These are phyloP conservation scores for Zele albiditarsus DNA, from an alignment of 2,888 invertebrate genomes.

Conservation along the genomic window DNA sequence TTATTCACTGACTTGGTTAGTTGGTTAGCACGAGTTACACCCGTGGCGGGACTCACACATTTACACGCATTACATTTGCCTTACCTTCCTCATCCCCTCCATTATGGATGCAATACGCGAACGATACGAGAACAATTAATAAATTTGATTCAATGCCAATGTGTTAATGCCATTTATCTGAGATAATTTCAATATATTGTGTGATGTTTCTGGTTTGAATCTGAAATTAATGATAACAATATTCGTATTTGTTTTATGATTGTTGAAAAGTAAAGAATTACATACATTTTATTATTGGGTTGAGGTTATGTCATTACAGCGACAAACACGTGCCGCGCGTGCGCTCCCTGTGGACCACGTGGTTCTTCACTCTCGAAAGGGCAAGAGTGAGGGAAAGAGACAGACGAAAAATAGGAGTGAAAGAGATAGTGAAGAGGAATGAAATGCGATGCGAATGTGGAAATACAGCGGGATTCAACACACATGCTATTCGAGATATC, in stretches of 20 bases:
- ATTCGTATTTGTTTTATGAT: slow-evolving; percentile 16
- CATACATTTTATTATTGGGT: slow-evolving; percentile 10
- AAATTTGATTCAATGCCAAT: background rate
- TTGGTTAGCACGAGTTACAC: slow-evolving; percentile 40
- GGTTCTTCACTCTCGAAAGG: slow-evolving; percentile 48
- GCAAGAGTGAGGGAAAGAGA: background rate
- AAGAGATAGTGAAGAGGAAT: background rate
- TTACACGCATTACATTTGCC: slow-evolving; percentile 44
- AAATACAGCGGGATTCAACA: background rate
- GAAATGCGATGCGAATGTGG: background rate
- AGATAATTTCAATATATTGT: slow-evolving; percentile 41
- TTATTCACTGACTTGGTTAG: slow-evolving; percentile 34
- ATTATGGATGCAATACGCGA: background rate
- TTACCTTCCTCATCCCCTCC: slow-evolving; percentile 42
- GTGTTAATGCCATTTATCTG: background rate
- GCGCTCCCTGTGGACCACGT: slow-evolving; percentile 64
- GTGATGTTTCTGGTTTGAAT: slow-evolving; percentile 7
- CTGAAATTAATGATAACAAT: slow-evolving; percentile 28
- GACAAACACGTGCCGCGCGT: slow-evolving; percentile 64
- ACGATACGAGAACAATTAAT: slow-evolving; percentile 2
- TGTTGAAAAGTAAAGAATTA: background rate
- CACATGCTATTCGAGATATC: slow-evolving; percentile 4
- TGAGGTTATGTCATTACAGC: slow-evolving; percentile 53
- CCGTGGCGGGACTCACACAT: slow-evolving; percentile 45
- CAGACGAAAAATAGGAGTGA: background rate